Percentiles rank a stretch among this genome's conserved stretches.
Conservation (phyloP, 2,797 vertebrate species). For the Eleutherodactylus coqui region DNA sequence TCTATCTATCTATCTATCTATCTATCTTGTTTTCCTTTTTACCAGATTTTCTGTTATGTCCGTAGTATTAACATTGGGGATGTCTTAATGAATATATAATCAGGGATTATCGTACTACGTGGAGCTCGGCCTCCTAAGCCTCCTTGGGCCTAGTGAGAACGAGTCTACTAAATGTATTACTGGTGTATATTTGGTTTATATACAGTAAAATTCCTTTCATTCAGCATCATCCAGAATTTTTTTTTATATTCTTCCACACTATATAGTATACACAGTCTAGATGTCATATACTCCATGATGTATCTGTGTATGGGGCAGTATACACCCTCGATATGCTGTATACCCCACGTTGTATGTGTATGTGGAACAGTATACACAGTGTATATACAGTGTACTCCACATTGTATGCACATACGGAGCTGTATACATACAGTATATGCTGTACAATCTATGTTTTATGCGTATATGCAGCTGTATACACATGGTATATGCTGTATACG, state of each 20-base stretch:
- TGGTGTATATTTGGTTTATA: background rate
- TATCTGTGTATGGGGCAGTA: background rate
- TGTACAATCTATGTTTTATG: background rate
- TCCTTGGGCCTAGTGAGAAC: background rate
- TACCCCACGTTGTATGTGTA: background rate
- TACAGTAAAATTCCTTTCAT: background rate
- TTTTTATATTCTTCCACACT: background rate
- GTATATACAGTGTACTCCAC: too few relatives aligned
- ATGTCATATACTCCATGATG: background rate
- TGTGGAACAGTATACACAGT: background rate
- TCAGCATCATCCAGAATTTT: background rate
- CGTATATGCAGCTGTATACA: background rate
- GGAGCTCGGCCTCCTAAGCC: background rate
- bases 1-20: background rate
- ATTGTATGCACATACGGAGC: background rate
- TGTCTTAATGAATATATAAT: background rate
- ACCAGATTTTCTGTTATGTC: background rate
- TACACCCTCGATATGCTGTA: background rate
- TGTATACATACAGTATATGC: background rate
- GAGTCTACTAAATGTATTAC: background rate
- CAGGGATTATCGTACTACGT: background rate
- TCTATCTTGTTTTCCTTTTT: background rate
- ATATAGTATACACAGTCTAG: background rate
- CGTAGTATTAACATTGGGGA: background rate
- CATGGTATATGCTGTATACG: background rate